These are phyloP conservation scores for Chironomus tepperi DNA, from an alignment of 1,140 invertebrate genomes.

Conservation along the genomic window DNA sequence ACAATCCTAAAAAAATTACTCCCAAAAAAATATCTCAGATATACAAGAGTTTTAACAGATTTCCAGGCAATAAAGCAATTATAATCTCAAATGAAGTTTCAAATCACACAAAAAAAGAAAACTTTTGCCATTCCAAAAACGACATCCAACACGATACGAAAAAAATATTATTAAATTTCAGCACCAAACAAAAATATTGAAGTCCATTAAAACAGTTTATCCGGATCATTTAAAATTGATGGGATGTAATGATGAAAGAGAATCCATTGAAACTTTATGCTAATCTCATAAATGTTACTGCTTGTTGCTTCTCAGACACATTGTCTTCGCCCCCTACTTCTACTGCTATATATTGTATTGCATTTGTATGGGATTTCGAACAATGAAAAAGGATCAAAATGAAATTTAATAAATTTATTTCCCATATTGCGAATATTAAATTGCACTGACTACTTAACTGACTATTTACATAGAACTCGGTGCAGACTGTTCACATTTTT, in stretches of 20 bases:
- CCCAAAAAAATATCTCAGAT: not conserved
- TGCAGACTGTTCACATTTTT: slow-evolving; percentile 1
- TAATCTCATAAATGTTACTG: not conserved
- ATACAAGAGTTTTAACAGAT: slow-evolving; percentile 9
- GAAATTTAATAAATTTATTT: not conserved
- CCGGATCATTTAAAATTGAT: slow-evolving; percentile 7
- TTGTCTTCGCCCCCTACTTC: too few relatives aligned
- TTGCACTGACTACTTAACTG: too few relatives aligned
- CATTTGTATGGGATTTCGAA: too few relatives aligned
- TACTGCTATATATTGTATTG: too few relatives aligned
- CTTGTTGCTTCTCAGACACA: too few relatives aligned
- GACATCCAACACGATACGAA: not conserved
- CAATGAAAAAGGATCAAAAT: not conserved
- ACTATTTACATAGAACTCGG: not conserved
- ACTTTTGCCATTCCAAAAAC: not conserved
- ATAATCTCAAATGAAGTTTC: slow-evolving; percentile 4
- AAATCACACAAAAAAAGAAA: not conserved
- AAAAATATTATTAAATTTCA: slow-evolving; percentile 15
- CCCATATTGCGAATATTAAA: too few relatives aligned
- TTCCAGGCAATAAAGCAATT: slow-evolving; percentile 22
- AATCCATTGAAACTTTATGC: slow-evolving; percentile 14
- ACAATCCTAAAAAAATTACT: too few relatives aligned
- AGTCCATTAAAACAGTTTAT: slow-evolving; percentile 8
- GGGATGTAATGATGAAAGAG: not conserved
- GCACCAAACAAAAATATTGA: not conserved